These are phyloP conservation scores for Thryonomys swinderianus DNA, from an alignment of 2,113 vertebrate genomes.

Conservation along the genomic window DNA sequence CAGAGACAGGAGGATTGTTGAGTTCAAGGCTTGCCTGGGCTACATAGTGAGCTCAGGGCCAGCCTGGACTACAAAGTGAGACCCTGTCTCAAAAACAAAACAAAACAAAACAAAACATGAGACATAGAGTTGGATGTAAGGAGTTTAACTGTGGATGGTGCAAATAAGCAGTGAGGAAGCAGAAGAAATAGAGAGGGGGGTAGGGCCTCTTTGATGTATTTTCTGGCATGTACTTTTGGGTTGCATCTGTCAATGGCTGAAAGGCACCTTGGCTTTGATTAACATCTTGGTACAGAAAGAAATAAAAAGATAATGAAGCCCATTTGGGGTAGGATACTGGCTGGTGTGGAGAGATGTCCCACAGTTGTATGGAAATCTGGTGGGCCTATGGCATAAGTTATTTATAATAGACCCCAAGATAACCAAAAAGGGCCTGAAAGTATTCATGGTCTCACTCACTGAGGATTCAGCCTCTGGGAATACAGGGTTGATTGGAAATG, in stretches of 20 bases:
- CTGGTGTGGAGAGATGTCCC: neutral
- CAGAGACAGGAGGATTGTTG: too few relatives aligned
- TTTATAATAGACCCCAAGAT: neutral
- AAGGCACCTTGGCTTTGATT: neutral
- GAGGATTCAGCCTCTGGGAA: neutral
- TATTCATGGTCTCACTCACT: neutral
- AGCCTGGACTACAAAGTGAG: too few relatives aligned
- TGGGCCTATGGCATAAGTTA: neutral
- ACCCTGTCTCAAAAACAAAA: too few relatives aligned
- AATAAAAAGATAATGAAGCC: neutral
- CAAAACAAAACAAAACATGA: too few relatives aligned
- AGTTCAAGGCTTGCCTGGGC: too few relatives aligned
- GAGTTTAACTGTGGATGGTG: neutral
- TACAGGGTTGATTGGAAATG: neutral
- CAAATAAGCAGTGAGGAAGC: neutral
- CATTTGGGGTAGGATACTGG: neutral
- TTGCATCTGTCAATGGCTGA: neutral
- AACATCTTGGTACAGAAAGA: neutral
- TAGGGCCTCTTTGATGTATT: neutral
- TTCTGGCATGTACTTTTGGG: neutral
- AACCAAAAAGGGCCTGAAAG: neutral
- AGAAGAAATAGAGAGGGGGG: neutral
- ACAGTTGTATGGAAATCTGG: neutral
- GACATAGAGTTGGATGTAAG: neutral
- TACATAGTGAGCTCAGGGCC: too few relatives aligned